These are phyloP conservation scores for Nothoprocta pentlandii DNA, from an alignment of 2,113 vertebrate genomes.

Conservation along the genomic window DNA sequence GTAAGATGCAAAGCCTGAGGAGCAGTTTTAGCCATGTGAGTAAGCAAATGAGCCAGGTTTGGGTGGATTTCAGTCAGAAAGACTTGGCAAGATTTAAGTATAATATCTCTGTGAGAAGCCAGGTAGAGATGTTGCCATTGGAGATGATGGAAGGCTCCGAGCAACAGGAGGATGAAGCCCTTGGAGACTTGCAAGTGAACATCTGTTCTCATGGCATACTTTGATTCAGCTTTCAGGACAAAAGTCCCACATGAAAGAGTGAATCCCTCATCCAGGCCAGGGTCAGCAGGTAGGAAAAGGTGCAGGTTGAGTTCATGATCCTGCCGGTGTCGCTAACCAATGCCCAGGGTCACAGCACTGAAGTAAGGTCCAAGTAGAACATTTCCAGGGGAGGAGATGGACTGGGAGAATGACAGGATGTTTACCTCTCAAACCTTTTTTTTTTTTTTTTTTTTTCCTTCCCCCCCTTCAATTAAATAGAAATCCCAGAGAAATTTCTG, in stretches of 20 bases:
- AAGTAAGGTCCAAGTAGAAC: neutral
- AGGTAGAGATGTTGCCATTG: neutral
- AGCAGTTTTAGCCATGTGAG: neutral
- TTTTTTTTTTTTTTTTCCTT: neutral
- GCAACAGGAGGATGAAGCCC: neutral
- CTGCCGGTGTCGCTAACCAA: neutral
- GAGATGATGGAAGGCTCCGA: neutral
- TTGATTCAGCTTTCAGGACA: neutral
- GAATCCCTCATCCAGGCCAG: too few species aligned
- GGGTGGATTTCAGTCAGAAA: neutral
- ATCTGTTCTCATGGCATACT: fast-evolving
- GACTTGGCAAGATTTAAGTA: neutral
- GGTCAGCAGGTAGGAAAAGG: neutral
- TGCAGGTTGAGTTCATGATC: neutral
- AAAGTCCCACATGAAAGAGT: too few species aligned
- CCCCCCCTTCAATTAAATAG: neutral
- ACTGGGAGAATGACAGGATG: neutral
- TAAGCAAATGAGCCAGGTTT: neutral
- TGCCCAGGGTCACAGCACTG: neutral
- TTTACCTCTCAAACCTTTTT: constrained; percentile 8
- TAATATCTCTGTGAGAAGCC: neutral
- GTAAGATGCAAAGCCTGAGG: neutral
- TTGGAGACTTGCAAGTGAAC: neutral
- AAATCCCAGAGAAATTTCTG: constrained; percentile 50
- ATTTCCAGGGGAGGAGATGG: neutral